Conservation (phyloP, 2,113 vertebrate species). For the Microtus richardsoni region DNA sequence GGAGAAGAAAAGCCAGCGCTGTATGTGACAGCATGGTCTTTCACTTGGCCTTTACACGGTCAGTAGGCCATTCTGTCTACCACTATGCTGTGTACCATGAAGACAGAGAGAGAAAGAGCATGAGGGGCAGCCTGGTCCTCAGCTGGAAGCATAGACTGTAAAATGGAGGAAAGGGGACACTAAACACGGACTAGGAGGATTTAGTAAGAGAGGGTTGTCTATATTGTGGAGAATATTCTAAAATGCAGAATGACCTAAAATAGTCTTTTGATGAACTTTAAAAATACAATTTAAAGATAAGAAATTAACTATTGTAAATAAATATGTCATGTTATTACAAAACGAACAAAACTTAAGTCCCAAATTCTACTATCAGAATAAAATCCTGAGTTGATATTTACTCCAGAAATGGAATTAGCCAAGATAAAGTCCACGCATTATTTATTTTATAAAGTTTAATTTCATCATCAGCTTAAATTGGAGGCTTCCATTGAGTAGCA, state of each 20-base stretch:
- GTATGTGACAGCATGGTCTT: background rate
- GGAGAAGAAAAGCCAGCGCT: background rate
- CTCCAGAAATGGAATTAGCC: conserved; percentile 26
- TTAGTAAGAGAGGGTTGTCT: background rate
- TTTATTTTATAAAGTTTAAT: conserved; percentile 21
- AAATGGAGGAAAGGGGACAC: background rate
- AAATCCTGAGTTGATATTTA: conserved; percentile 36
- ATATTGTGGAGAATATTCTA: background rate
- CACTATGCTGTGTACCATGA: too few relatives aligned
- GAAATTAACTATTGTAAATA: conserved; percentile 24
- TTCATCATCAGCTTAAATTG: conserved; percentile 16
- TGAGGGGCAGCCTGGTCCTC: background rate
- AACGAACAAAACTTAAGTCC: background rate
- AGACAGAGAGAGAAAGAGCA: background rate
- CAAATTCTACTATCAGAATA: background rate
- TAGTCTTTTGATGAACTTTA: conserved; percentile 24
- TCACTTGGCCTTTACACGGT: background rate
- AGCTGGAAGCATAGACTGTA: background rate
- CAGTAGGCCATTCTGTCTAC: background rate
- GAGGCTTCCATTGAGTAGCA: background rate
- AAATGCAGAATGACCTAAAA: background rate
- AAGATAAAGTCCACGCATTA: background rate
- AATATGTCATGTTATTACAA: background rate
- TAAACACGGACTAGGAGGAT: background rate
- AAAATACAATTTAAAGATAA: conserved; percentile 41